Evolutionary conservation across 92 coral and sea anemone species (phyloP), one percentile per base, ranked within the genome.

Genomic region (Siderastrea siderea): DNA sequence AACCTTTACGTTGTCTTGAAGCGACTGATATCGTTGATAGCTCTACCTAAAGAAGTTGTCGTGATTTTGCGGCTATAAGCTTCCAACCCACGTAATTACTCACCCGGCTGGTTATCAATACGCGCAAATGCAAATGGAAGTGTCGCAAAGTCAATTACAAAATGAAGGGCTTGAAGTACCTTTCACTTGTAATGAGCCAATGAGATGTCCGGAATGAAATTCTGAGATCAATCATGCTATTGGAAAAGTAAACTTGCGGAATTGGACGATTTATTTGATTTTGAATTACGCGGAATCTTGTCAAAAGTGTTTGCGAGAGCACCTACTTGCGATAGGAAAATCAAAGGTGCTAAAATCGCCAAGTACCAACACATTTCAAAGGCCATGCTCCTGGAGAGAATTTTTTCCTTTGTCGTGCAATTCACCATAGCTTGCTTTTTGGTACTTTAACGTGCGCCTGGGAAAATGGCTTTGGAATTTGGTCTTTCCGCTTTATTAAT

Each of bases 191-290:
- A 13, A 17, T 79, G 53, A 64, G 26, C 84, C 84, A 79, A 65
- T 63, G 45, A 55, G 74, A 50, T 60, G 44, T 4, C 72, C 49
- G 62, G 49, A 15, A 49, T 64, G 5, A 46, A 7, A 15, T 14
- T 66, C 48, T n/a, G 84, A 60, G 48, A 79, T 79, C 72, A 66
- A 44, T 79, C 72, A 79, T 19, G 50, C 72, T 17, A 79, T 51
- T 46, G 52, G 14, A 67, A 78, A 62, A 78, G 58, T 62, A 47
- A 78, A 78, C 55, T 58, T 16, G 71, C 57, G 44, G 48, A 60
- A 77, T 57, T 77, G 81, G 51, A 58, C n/a, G 43, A 77, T 77
- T 77, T 45, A 77, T 77, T 59, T 77, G 68, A 77, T 77, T 43
- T 77, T 44, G 58, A 46, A 59, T 46, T 49, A 77, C 43, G 68